Evolutionary conservation across 2,797 vertebrate genomes (phyloP).

Genomic region (Clangula hyemalis): DNA sequence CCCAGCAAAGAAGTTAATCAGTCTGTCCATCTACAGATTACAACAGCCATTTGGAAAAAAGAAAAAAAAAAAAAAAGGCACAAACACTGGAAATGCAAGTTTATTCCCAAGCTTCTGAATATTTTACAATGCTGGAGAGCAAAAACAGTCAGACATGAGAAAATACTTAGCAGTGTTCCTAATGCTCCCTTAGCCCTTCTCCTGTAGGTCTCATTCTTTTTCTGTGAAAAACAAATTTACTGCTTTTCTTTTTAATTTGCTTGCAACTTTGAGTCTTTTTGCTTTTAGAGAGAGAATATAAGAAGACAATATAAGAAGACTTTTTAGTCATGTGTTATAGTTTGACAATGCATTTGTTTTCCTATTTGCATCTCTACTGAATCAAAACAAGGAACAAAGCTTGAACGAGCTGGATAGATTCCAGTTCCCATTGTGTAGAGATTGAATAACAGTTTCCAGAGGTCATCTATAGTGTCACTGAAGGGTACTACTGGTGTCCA

Average conservation of each 20-base stretch:
- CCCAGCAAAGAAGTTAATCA: not conserved
- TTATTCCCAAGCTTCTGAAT: conserved; percentile 23
- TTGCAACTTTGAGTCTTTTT: not conserved
- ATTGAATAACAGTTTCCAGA: not conserved
- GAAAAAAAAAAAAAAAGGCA: too few relatives aligned
- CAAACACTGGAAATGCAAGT: not conserved
- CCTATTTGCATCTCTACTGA: not conserved
- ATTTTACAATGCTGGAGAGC: not conserved
- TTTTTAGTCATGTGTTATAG: not conserved
- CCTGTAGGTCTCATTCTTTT: not conserved
- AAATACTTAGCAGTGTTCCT: not conserved
- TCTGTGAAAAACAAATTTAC: not conserved
- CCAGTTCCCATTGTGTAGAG: not conserved
- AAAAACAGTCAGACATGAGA: not conserved
- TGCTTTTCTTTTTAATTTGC: not conserved
- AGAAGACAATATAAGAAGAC: not conserved
- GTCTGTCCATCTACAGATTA: not conserved
- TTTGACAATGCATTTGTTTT: not conserved
- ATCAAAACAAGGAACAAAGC: not conserved
- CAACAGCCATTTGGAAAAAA: not conserved
- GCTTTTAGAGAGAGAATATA: not conserved
- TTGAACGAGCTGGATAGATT: not conserved
- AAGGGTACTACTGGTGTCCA: not conserved
- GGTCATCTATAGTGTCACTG: accelerated
- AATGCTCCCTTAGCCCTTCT: not conserved